Conservation (phyloP, 2,888 invertebrate species). For the Pseudococcus longispinus region DNA sequence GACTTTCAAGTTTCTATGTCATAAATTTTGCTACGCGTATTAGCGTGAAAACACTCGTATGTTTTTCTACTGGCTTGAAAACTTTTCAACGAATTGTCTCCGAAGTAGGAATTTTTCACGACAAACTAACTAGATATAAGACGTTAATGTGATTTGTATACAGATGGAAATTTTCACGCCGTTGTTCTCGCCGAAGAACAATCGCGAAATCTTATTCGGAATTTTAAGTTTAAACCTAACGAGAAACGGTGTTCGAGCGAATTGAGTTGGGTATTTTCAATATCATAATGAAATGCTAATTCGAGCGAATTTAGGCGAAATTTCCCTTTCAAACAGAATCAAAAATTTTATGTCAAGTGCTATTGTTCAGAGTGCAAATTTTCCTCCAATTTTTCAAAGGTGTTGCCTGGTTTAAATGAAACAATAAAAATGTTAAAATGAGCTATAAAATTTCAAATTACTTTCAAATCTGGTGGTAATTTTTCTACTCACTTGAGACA, state of each 20-base stretch:
- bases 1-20: neutral
- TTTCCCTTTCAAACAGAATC: neutral
- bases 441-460: neutral
- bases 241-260: neutral
- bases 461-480: neutral
- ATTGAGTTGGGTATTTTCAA: neutral
- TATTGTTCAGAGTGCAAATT: neutral
- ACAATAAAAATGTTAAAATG: neutral
- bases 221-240: neutral
- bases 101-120: neutral
- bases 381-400: neutral
- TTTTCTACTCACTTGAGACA: neutral
- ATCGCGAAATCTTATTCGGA: neutral
- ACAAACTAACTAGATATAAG: neutral
- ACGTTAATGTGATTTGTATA: slow-evolving; percentile 8
- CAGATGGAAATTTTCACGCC: neutral
- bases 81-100: slow-evolving; percentile 8
- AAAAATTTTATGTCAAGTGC: neutral
- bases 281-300: neutral
- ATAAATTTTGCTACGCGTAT: neutral
- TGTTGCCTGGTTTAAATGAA: neutral
- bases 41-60: neutral
- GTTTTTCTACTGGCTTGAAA: neutral
- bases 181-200: neutral
- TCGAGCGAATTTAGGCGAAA: neutral